Conservation (phyloP, 2,888 invertebrate genomes). For the Chromoteleia sp. region DNA sequence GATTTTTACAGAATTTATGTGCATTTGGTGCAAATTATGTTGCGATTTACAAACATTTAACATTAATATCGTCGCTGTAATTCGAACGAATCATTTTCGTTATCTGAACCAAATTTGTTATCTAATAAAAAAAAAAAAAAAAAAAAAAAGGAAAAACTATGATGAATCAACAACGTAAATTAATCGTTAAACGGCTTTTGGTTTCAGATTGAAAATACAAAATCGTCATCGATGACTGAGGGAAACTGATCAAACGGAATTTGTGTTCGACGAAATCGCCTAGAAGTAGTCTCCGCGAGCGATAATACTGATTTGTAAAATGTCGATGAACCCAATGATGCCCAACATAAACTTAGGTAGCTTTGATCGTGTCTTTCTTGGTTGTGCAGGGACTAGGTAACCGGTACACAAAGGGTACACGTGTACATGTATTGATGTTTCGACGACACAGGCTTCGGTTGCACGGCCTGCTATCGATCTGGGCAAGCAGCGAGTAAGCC, state of each 20-base stretch:
- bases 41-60: background rate
- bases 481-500: conserved; percentile 72
- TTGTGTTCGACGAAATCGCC: no score
- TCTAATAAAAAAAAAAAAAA: no score
- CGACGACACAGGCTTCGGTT: conserved; percentile 78
- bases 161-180: no score
- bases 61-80: no score
- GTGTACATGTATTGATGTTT: conserved; percentile 80
- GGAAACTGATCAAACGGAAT: no score
- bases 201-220: no score
- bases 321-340: conserved; percentile 40
- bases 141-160: no score
- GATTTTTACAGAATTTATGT: conserved; percentile 16
- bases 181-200: no score
- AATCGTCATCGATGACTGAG: no score
- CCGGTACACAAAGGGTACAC: conserved; percentile 74
- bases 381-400: conserved; percentile 48
- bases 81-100: no score
- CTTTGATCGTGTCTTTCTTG: conserved; percentile 54
- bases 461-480: conserved; percentile 83
- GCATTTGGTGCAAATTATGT: conserved; percentile 7
- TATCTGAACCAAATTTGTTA: no score
- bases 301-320: background rate
- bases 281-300: background rate
- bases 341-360: conserved; percentile 45